Evolutionary conservation across 2,888 invertebrate species (phyloP), one percentile per base, ranked within the genome.

Genomic region (Synergus japonicus): DNA sequence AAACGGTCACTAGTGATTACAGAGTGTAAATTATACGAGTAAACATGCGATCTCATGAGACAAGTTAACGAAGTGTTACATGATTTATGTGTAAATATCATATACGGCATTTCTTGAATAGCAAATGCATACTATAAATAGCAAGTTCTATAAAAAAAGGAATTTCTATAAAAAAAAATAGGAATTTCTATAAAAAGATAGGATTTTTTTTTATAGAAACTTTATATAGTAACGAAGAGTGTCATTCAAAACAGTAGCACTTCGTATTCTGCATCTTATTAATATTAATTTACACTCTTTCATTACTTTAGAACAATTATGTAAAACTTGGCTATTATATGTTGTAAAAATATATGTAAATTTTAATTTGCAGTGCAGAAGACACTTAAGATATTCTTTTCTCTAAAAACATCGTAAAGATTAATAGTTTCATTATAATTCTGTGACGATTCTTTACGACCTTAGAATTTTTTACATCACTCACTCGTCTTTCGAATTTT

Each of bases 391-490:
- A 43, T 43, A 46, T 46, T 8, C 46, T 46, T 46, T 46, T 43
- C 18, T 43, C 43, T 66, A 41, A 41, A 66, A 66, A n/a, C 43
- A 66, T 43, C 44, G 18, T 13, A 43, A 66, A 66, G 66, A 66
- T 15, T 66, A 66, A 66, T 66, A 66, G 66, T 66, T 66, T 66
- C 66, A 66, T 66, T 66, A 66, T 43, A 66, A 66, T 43, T 43
- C 43, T 43, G 29, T 29, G 18, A 66, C 18, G 43, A 66, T 43
- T 43, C 18, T 8, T 44, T 41, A 41, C 66, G n/a, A 44, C 41
- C 9, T 15, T n/a, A 29, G 29, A 29, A 29, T 29, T 29, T 29
- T 29, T 29, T 29, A 29, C 29, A 29, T 2, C 29, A 29, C 29
- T 29, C 29, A 29, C 29, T 29, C 29, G n/a, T n/a, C n/a, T 29